These are phyloP conservation scores for Octopus bimaculoides DNA, from an alignment of 1,140 invertebrate genomes.

Conservation along the genomic window DNA sequence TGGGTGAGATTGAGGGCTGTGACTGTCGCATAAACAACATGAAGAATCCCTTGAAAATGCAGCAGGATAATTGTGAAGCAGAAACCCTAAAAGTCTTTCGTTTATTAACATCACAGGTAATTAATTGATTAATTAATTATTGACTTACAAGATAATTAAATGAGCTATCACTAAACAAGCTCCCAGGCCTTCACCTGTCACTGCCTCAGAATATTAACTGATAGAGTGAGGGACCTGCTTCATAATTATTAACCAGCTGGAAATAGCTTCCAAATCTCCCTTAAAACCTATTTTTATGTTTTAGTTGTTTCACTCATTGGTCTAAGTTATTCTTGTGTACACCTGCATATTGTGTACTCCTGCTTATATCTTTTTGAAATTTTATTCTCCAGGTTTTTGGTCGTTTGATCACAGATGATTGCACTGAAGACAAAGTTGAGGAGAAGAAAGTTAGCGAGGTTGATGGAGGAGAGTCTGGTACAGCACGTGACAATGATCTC, in stretches of 20 bases:
- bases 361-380: conserved; percentile 9
- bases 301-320: too few relatives aligned
- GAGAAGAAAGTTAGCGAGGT: conserved; percentile 54
- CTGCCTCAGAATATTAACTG: too few relatives aligned
- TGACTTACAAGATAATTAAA: too few relatives aligned
- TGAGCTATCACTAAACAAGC: too few relatives aligned
- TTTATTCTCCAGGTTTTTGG: conserved; percentile 76
- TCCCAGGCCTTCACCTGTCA: too few relatives aligned
- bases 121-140: too few relatives aligned
- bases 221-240: too few relatives aligned
- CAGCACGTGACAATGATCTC: conserved; percentile 77
- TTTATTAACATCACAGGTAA: conserved; percentile 85
- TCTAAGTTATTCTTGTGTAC: too few relatives aligned
- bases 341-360: not conserved
- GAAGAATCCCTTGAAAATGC: conserved; percentile 48
- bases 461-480: conserved; percentile 35
- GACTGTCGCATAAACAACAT: conserved; percentile 36
- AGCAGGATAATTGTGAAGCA: conserved; percentile 76
- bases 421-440: conserved; percentile 45
- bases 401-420: conserved; percentile 67
- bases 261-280: too few relatives aligned
- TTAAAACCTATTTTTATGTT: too few relatives aligned
- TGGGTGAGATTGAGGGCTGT: conserved; percentile 50
- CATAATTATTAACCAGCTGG: too few relatives aligned
- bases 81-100: conserved; percentile 92